phyloP scores from a whole-genome alignment of 2,888 invertebrate genomes.

The Venusia cambrica region DNA sequence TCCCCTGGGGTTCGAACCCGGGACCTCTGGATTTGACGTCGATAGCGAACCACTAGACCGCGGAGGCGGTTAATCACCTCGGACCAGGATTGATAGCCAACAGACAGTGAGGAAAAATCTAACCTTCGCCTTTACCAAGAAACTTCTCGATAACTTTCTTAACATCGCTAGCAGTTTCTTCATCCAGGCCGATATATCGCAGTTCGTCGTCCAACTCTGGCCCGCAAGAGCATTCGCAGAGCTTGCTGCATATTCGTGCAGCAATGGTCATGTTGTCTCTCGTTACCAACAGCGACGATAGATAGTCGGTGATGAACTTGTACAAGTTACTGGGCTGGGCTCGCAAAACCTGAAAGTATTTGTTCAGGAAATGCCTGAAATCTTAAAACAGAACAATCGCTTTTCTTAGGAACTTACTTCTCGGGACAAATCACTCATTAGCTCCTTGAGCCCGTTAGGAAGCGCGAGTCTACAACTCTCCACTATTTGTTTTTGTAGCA shows the following conservation, averaged over 20 bases:
- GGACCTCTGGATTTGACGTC: too few species aligned
- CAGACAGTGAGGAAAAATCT: neutral
- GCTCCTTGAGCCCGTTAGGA: constrained; percentile 85
- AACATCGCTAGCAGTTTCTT: constrained; percentile 36
- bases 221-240: constrained; percentile 40
- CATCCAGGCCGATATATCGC: constrained; percentile 40
- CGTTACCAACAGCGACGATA: constrained; percentile 83
- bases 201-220: constrained; percentile 48
- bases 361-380: too few species aligned
- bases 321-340: constrained; percentile 83
- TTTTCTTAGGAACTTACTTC: constrained; percentile 82
- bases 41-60: too few species aligned
- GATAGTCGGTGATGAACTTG: constrained; percentile 85
- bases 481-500: constrained; percentile 45
- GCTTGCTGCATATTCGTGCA: constrained; percentile 40
- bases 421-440: constrained; percentile 87
- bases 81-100: too few species aligned
- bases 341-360: constrained; percentile 86
- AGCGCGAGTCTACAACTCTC: constrained; percentile 55
- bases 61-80: too few species aligned
- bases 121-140: constrained; percentile 43
- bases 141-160: constrained; percentile 41
- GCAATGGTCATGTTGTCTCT: constrained; percentile 78
- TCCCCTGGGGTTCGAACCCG: too few species aligned
- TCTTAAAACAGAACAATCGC: too few species aligned